A percentile compares a stretch with the other conserved stretches of the same genome.
phyloP scores from a whole-genome alignment of 1,140 invertebrate species.

The Formica selysi region DNA sequence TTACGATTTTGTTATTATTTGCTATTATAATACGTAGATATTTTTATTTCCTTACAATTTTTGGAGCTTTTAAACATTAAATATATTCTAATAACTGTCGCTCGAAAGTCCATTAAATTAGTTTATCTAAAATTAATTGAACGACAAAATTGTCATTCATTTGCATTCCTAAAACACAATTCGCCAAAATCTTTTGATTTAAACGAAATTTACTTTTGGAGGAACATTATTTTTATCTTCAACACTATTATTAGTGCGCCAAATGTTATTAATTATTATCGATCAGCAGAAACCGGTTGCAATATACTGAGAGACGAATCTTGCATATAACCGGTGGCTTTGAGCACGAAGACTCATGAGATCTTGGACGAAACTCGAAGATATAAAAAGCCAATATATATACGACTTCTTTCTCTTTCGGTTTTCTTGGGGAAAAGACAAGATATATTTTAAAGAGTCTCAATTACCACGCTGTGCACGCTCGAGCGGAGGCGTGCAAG shows the following conservation, averaged over 20 bases:
- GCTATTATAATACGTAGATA: background rate
- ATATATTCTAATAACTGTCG: background rate
- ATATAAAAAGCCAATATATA: slow-evolving; percentile 19
- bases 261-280: background rate
- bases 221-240: background rate
- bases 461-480: slow-evolving; percentile 2
- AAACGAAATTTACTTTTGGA: background rate
- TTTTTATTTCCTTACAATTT: background rate
- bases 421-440: slow-evolving; percentile 2
- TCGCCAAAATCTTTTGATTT: background rate
- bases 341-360: slow-evolving; percentile 3
- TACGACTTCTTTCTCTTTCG: background rate
- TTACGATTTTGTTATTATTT: background rate
- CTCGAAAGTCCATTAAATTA: background rate
- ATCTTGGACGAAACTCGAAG: slow-evolving; percentile 20
- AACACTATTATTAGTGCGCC: no score
- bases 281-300: slow-evolving; percentile 23
- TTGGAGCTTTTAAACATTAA: background rate
- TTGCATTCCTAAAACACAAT: background rate
- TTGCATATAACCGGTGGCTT: background rate
- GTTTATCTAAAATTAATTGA: background rate
- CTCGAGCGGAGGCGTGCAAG: background rate
- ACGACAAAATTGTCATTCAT: background rate
- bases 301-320: background rate
- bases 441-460: slow-evolving; percentile 20